These are phyloP conservation scores for Cathartes aura DNA, from an alignment of 2,113 vertebrate species.

Conservation along the genomic window DNA sequence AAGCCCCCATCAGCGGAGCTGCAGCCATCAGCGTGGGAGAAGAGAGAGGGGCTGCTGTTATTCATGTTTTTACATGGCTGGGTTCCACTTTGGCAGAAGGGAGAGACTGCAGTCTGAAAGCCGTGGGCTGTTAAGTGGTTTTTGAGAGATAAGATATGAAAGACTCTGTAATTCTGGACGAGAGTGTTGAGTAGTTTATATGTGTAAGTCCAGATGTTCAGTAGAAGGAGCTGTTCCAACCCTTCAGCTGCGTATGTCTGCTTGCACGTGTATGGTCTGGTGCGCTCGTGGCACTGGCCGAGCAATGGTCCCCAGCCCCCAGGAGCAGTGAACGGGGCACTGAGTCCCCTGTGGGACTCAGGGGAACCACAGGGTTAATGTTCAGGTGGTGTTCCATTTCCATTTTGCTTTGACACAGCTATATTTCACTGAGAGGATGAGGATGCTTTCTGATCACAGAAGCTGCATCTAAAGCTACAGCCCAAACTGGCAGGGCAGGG, in stretches of 20 bases:
- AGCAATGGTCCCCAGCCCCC: background rate
- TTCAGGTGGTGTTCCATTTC: background rate
- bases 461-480: background rate
- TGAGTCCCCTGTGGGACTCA: rapidly evolving
- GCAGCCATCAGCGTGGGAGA: slow-evolving; percentile 37
- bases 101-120: slow-evolving; percentile 67
- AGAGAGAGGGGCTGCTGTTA: slow-evolving; percentile 37
- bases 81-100: slow-evolving; percentile 62
- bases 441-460: background rate
- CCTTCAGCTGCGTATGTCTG: slow-evolving; percentile 24
- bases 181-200: slow-evolving; percentile 62
- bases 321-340: background rate
- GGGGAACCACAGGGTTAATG: background rate
- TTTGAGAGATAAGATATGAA: slow-evolving; percentile 72
- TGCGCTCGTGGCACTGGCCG: background rate
- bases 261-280: slow-evolving; percentile 3
- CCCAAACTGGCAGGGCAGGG: background rate
- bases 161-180: slow-evolving; percentile 57
- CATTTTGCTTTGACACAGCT: background rate
- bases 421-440: background rate
- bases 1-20: slow-evolving; percentile 25
- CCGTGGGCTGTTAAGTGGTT: slow-evolving; percentile 60
- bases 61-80: slow-evolving; percentile 49
- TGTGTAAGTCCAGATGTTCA: slow-evolving; percentile 60
- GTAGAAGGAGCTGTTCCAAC: slow-evolving; percentile 54